Evolutionary conservation across 2,797 vertebrate genomes (phyloP).

Genomic region (Falco rusticolus): DNA sequence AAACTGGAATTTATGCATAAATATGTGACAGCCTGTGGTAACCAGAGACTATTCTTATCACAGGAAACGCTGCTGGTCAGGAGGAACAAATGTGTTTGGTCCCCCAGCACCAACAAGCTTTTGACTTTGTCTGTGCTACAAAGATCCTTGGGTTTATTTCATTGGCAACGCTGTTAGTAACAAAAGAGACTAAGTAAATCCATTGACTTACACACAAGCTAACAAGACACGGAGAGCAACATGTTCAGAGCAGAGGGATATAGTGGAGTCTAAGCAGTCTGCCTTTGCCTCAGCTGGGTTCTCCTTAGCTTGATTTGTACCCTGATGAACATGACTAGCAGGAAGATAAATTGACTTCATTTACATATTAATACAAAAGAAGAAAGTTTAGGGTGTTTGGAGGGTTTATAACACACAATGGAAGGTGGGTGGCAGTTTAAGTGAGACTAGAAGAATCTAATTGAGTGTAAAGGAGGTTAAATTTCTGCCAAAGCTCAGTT

Average conservation of each 20-base stretch:
- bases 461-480: neutral
- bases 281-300: neutral
- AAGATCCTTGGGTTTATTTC: neutral
- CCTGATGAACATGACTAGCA: neutral
- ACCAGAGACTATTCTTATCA: conserved; percentile 37
- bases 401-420: neutral
- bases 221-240: neutral
- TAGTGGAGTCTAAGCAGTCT: neutral
- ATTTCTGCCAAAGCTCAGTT: neutral
- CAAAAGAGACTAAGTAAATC: neutral
- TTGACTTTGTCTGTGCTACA: neutral
- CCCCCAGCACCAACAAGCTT: neutral
- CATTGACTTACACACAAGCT: neutral
- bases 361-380: neutral
- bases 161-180: neutral
- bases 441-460: neutral
- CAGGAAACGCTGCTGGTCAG: conserved; percentile 33
- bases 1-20: conserved; percentile 34
- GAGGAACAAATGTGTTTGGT: neutral
- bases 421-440: neutral
- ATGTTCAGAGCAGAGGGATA: neutral
- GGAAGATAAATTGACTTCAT: conserved; percentile 6
- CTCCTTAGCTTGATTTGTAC: neutral
- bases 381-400: neutral
- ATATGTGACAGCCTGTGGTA: neutral